Conservation (phyloP, 2,888 invertebrate genomes). For the Hydriomena furcata region DNA sequence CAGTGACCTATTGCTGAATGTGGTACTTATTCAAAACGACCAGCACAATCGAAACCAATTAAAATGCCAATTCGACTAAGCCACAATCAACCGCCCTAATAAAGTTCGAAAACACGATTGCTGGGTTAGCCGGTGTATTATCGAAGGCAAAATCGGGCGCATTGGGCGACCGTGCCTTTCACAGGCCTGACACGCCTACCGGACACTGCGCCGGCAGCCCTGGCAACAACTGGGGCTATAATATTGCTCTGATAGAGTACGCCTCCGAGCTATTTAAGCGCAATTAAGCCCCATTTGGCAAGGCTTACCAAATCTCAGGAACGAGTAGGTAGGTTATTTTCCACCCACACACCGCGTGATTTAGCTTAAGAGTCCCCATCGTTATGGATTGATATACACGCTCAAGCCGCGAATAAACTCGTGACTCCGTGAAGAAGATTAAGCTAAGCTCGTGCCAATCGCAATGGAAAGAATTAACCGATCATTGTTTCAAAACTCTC, state of each 20-base stretch:
- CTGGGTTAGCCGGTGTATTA: conserved; percentile 51
- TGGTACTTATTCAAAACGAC: conserved; percentile 47
- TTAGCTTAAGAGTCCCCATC: conserved; percentile 33
- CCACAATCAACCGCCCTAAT: conserved; percentile 33
- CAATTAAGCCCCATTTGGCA: conserved; percentile 43
- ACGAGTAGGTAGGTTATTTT: conserved; percentile 20
- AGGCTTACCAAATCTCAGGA: conserved; percentile 25
- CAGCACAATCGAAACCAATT: conserved; percentile 60
- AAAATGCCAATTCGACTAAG: conserved; percentile 49
- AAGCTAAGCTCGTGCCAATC: conserved; percentile 58
- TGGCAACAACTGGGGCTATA: conserved; percentile 43
- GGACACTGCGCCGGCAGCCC: conserved; percentile 41
- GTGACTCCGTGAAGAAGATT: conserved; percentile 55
- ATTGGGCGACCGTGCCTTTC: conserved; percentile 70
- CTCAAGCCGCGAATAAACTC: conserved; percentile 38
- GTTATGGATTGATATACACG: conserved; percentile 36
- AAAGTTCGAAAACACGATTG: conserved; percentile 57
- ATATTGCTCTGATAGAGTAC: conserved; percentile 42
- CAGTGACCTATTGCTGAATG: conserved; percentile 46
- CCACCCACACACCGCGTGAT: conserved; percentile 35
- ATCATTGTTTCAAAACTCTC: conserved; percentile 60
- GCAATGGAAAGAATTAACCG: conserved; percentile 59
- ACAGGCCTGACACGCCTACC: conserved; percentile 61
- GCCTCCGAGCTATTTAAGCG: conserved; percentile 45
- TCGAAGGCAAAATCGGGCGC: conserved; percentile 65